A percentile compares a stretch with the other conserved stretches of the same genome.
Conservation (phyloP, 2,888 invertebrate genomes). For the Melitaea athalia region DNA sequence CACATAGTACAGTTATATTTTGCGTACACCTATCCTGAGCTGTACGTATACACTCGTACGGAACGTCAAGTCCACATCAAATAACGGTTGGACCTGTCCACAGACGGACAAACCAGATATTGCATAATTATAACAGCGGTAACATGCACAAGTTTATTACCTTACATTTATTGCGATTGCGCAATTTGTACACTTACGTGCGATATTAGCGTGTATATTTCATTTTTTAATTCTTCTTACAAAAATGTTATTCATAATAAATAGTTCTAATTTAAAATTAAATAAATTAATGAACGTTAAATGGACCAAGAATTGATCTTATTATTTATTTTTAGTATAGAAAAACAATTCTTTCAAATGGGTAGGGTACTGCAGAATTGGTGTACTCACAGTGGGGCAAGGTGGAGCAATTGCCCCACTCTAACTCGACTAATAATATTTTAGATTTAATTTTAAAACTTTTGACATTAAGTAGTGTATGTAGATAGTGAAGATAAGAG, state of each 20-base stretch:
- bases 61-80: slow-evolving; percentile 34
- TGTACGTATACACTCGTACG: slow-evolving; percentile 19
- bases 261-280: too few species aligned
- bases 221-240: not conserved
- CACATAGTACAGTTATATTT: not conserved
- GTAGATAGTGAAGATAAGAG: too few species aligned
- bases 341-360: too few species aligned
- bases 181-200: not conserved
- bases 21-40: slow-evolving; percentile 11
- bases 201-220: not conserved
- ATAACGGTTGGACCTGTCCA: slow-evolving; percentile 38
- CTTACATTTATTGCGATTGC: slow-evolving; percentile 10
- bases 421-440: too few species aligned
- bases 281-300: too few species aligned
- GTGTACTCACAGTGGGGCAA: too few species aligned
- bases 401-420: too few species aligned
- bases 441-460: too few species aligned
- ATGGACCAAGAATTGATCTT: too few species aligned
- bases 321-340: too few species aligned
- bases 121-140: slow-evolving; percentile 33
- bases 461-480: too few species aligned
- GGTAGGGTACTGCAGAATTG: too few species aligned
- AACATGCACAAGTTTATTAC: slow-evolving; percentile 27
- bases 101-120: slow-evolving; percentile 24
- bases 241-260: not conserved